These are phyloP conservation scores for Microctonus brassicae DNA, from an alignment of 2,888 invertebrate genomes.

Conservation along the genomic window DNA sequence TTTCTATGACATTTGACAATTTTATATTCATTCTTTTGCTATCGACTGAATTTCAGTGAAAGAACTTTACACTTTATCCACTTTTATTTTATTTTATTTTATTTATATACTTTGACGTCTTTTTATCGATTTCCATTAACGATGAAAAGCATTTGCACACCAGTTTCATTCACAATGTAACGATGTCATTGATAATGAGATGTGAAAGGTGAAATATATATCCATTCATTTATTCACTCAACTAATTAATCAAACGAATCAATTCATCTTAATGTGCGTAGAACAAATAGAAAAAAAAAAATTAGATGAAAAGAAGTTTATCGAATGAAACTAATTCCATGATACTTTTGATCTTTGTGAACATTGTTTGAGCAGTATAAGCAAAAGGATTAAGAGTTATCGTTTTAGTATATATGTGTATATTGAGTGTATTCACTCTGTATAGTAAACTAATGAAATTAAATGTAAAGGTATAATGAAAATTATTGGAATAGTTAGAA, in stretches of 20 bases:
- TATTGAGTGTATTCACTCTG: neutral
- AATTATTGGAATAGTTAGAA: neutral
- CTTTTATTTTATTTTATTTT: neutral
- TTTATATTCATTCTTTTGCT: neutral
- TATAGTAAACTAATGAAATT: neutral
- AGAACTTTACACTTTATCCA: neutral
- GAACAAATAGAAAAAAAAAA: neutral
- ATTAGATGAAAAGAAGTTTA: neutral
- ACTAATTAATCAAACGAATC: neutral
- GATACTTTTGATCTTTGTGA: neutral
- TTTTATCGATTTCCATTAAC: neutral
- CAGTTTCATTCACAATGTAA: conserved; percentile 23
- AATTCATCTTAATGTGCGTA: neutral
- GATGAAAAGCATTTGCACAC: conserved; percentile 12
- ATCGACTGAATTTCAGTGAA: neutral
- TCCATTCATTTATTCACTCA: conserved; percentile 14
- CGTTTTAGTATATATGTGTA: neutral
- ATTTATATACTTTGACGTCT: neutral
- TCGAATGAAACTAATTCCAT: neutral
- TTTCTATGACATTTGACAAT: conserved; percentile 27
- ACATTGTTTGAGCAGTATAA: neutral
- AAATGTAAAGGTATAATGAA: neutral
- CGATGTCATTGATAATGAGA: conserved; percentile 12
- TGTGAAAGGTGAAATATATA: conserved; percentile 26
- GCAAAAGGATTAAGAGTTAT: neutral